Base-by-base conservation (phyloP, 2,888 invertebrate species). In the Polymixis flavicincta region DNA sequence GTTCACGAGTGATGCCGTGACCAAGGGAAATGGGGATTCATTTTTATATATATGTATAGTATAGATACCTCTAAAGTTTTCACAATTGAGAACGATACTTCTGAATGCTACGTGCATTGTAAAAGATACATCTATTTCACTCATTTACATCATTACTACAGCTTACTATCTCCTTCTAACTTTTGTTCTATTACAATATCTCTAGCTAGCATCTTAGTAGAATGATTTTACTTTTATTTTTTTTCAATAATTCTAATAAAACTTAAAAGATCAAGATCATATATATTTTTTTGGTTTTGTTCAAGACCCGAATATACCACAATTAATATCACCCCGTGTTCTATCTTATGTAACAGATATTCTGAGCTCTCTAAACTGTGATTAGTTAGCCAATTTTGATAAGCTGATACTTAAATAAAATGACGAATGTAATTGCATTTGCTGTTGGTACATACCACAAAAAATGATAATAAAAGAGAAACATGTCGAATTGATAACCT, bases 111-210 rank as follows among this genome's bases (percentile, higher is more conserved):
- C 52, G 14, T 32, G 9, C 13, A 48, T 14, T 66, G 60, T 73
- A 37, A 13, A 50, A 42, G 13, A 61, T 67, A 55, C 25, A 37
- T 64, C 78, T 67, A 60, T 83, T 73, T 55, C 72, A 64, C 55
- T 75, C 64, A 73, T 66, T 54, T 22, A 45, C 55, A 37, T 54
- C 11, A 60, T 65, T 42, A 9, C 32, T 17, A 19, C 9, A 28
- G 14, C 64, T 61, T 42, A 37, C 72, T 76, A 52, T 82, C 83
- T 85, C 74, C 9, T 72, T 85, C 65, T 65, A 55, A 32, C 61
- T 52, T 54, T 11, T 7, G 14, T 69, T 52, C 2, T 37, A 64
- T n/a, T n/a, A n/a, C n/a, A n/a, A n/a, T n/a, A 57, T 13, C 17
- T 67, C n/a, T 59, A 22, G 9, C 9, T 28, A 19, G 19, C 9